Percentiles rank a stretch among this genome's conserved stretches.
phyloP scores from a whole-genome alignment of 2,888 invertebrate species.

The Capitulum mitella region DNA sequence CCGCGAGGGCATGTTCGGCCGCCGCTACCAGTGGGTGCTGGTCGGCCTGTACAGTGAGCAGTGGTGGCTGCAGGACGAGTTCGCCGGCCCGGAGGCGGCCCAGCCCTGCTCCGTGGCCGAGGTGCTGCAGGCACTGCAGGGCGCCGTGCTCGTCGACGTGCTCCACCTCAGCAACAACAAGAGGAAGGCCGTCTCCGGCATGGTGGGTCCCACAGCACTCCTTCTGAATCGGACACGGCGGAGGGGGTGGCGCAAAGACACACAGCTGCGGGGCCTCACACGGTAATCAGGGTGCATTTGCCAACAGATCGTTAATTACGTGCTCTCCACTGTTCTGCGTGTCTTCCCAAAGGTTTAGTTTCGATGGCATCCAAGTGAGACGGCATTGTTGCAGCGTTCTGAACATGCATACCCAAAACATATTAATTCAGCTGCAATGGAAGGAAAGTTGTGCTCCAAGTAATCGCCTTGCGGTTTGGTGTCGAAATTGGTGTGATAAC shows the following conservation, averaged over 20 bases:
- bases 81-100: slow-evolving; percentile 31
- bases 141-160: slow-evolving; percentile 79
- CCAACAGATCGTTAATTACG: no score
- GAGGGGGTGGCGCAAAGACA: background rate
- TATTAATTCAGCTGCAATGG: no score
- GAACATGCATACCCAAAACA: no score
- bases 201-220: slow-evolving; percentile 60
- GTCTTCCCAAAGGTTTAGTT: no score
- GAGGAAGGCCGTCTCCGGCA: slow-evolving; percentile 78
- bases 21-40: slow-evolving; percentile 91
- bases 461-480: no score
- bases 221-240: background rate
- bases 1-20: slow-evolving; percentile 68
- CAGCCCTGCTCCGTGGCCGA: slow-evolving; percentile 60
- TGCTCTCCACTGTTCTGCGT: no score
- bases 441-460: no score
- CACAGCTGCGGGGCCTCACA: background rate
- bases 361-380: no score
- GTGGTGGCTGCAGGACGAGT: slow-evolving; percentile 40
- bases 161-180: slow-evolving; percentile 78
- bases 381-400: no score
- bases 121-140: slow-evolving; percentile 70
- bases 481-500: no score
- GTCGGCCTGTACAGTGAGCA: slow-evolving; percentile 40
- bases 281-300: no score